These are phyloP conservation scores for Hoplodrina ambigua DNA, from an alignment of 2,888 invertebrate species.

Conservation along the genomic window DNA sequence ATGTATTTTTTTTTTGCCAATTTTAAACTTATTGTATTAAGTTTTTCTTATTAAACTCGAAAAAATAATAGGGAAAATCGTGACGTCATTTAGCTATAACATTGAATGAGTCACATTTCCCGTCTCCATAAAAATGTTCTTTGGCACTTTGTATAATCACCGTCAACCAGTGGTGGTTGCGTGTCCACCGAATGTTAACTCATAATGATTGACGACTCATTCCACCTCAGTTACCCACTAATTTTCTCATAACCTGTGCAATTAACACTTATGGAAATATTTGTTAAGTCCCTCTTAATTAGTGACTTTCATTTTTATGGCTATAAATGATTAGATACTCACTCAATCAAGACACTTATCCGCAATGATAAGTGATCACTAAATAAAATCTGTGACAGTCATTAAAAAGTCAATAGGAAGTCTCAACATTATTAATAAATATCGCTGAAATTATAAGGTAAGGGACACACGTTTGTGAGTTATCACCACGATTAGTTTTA, in stretches of 20 bases:
- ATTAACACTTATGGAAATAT: constrained; percentile 79
- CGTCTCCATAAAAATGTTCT: constrained; percentile 47
- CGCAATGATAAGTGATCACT: constrained; percentile 46
- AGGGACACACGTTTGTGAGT: constrained; percentile 78
- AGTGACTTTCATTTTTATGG: constrained; percentile 64
- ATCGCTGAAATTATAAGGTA: constrained; percentile 84
- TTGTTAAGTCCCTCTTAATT: constrained; percentile 72
- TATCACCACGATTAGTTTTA: constrained; percentile 84
- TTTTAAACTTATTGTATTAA: background rate
- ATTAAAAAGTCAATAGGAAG: constrained; percentile 69
- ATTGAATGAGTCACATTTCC: background rate
- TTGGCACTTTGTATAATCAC: constrained; percentile 45
- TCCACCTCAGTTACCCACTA: constrained; percentile 69
- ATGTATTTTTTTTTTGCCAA: background rate
- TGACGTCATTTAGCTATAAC: background rate
- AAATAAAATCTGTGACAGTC: constrained; percentile 58
- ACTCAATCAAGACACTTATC: constrained; percentile 60
- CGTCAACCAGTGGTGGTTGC: constrained; percentile 61
- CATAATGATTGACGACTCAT: constrained; percentile 77
- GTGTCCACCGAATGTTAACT: constrained; percentile 72
- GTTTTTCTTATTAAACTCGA: background rate
- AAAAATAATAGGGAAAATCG: background rate
- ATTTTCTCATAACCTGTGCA: constrained; percentile 73
- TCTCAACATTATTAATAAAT: constrained; percentile 81
- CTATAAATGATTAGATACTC: constrained; percentile 64